Percentiles rank a stretch among this genome's conserved stretches.
These are phyloP conservation scores for Tamandua tetradactyla DNA, from an alignment of 2,797 vertebrate species.

Conservation along the genomic window DNA sequence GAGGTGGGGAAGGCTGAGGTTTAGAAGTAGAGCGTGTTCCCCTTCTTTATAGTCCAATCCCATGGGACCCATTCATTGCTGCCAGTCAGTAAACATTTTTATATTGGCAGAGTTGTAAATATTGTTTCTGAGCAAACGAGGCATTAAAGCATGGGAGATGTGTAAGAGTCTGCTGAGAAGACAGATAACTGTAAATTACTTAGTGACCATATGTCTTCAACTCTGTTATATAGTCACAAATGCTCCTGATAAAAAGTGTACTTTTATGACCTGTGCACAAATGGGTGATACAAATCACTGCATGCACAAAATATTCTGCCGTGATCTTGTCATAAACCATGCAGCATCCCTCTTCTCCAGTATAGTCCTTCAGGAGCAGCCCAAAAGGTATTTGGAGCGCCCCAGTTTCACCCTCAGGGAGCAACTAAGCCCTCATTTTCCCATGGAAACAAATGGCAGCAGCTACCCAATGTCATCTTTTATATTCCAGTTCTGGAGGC, in stretches of 20 bases:
- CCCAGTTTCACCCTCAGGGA: slow-evolving; percentile 44
- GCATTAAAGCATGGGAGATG: slow-evolving; percentile 82
- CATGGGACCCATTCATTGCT: slow-evolving; percentile 64
- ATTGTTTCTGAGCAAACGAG: slow-evolving; percentile 83
- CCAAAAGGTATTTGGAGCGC: slow-evolving; percentile 11
- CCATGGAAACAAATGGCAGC: slow-evolving; percentile 57
- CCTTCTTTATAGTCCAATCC: slow-evolving; percentile 60
- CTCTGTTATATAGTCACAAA: slow-evolving; percentile 83
- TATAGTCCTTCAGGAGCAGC: slow-evolving; percentile 68
- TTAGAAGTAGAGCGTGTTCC: background rate
- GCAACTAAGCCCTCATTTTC: slow-evolving; percentile 56
- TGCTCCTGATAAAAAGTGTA: slow-evolving; percentile 83
- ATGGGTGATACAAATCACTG: slow-evolving; percentile 84
- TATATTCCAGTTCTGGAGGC: background rate
- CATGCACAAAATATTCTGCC: slow-evolving; percentile 73
- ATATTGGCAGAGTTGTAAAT: slow-evolving; percentile 79
- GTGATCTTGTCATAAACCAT: slow-evolving; percentile 79
- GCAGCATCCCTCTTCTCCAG: slow-evolving; percentile 63
- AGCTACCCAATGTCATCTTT: slow-evolving; percentile 49
- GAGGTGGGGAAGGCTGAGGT: background rate
- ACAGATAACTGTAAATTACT: slow-evolving; percentile 88
- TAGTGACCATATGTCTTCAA: slow-evolving; percentile 84
- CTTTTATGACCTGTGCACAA: slow-evolving; percentile 82
- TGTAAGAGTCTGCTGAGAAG: slow-evolving; percentile 79
- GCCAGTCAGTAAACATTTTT: slow-evolving; percentile 84